Base-by-base conservation (phyloP, 2,797 vertebrate species). In the Emydoidea blandingii region DNA sequence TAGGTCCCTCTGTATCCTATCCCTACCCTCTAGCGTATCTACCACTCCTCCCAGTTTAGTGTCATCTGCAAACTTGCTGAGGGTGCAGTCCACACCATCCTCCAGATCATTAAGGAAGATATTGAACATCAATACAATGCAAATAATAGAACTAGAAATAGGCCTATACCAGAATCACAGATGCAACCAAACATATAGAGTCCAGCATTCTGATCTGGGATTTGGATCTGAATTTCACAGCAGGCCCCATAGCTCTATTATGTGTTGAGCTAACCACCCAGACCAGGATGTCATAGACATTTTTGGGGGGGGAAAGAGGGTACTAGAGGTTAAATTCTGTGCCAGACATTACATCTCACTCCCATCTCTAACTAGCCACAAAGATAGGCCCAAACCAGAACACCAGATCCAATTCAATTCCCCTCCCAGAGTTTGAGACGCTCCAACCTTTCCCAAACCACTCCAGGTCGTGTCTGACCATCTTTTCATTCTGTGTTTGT, bases 221-320 rank as follows among this genome's bases (percentile, higher is more conserved):
- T 8, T 3, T 1, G 47, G 62, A 18, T 41, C 44, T 59, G 31
- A 76, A 15, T 41, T 65, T 76, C 53, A 54, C 5, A 25, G 21
- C 6, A 54, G 53, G 49, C 15, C 53, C 14, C 11, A 15, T 31
- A 56, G 12, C 23, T 5, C 3, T 19, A 29, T 34, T 41, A 49
- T 25, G 5, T 3, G 10, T 14, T 81, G 37, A 72, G 37, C 47
- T 25, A 53, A 65, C 4, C 1, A 0, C 29, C 44, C 6, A 3
- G 68, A 41, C 56, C 44, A 57, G 56, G 79, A n/a, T 27, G 37
- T 37, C 19, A 25, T 3, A 25, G 49, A 3, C 12, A 68, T 52
- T 52, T 53, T 53, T 53, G 19, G 1, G 15, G 12, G 12, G 25
- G 12, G 7, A 25, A 2, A 3, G 14, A 29, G 15, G 3, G 6